Evolutionary conservation across 1,140 invertebrate genomes (phyloP), one percentile per base, ranked within the genome.

Genomic region (Monochamus saltuarius): DNA sequence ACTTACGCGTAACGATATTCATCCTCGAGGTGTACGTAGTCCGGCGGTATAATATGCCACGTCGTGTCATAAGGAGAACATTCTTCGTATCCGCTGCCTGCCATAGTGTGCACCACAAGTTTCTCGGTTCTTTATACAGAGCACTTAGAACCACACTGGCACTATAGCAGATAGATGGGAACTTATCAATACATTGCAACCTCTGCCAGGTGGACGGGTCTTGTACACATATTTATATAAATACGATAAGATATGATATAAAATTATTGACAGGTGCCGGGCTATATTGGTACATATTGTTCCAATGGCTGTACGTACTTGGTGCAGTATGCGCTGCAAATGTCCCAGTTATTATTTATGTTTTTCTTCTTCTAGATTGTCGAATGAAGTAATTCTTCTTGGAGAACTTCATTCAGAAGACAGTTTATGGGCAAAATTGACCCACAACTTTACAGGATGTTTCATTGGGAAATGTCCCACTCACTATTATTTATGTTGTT

Each of bases 21-120:
- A 14, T 87, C 86, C 43, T 85, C 85, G 63, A 81, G 81, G 16
- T 83, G 80, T 35, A 82, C 77, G 72, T 89, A 88, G 75, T 88
- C 86, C 64, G 85, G 84, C 7, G 86, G 86, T 56, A 86, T 84
- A 43, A 86, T 79, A 61, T 86, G 81, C 86, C 86, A 88, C 62
- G 81, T 81, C 64, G 81, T 79, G 67, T 87, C 87, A n/a, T 62
- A 42, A 16, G 67, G 13, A 42, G 52, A 57, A 37, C 66, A 69
- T 51, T 69, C 64, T 14, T 72, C 70, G 50, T 70, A 72, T 51
- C 63, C 68, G 46, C 56, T 59, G 38, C 62, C 64, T 13, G 63
- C 56, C 51, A 67, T 64, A 16, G 14, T 19, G 35, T 43, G 39
- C 40, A 67, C 45, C 47, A 60, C 57, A 45, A 45, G 16, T 46